Base-by-base conservation (phyloP, 2,888 invertebrate species). In the Agrochola macilenta region DNA sequence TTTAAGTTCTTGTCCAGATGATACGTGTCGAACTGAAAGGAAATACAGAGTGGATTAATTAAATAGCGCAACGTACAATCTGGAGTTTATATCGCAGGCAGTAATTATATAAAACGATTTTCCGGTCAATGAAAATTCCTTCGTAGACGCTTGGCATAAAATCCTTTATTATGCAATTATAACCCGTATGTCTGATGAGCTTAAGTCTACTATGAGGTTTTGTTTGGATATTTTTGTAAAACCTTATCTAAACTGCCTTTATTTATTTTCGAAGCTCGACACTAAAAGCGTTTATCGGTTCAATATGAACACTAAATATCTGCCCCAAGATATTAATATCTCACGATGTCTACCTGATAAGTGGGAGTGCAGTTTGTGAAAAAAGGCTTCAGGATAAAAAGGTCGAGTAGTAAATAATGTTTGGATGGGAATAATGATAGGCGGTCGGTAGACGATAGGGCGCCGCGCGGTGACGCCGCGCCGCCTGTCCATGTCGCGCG, bases 391-490 rank as follows among this genome's bases (percentile, higher is more conserved):
- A 87, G 87, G 88, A 86, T 85, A 85, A 88, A 88, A 88, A 87
- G 84, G 81, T 85, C 64, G 85, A 84, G 83, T 85, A 85, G 87
- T 85, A 89, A 87, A 88, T 87, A 88, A 86, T 85, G 91, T 91
- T 93, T 91, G 91, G 93, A 92, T 92, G 93, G 92, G 89, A 93
- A 92, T 93, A 94, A 93, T 94, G 93, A 93, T 93, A 94, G 94
- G 93, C 93, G 92, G 93, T 77, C 89, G 94, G 95, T 92, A 96
- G 96, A 96, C 96, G 93, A 90, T 88, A 95, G 96, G 96, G 96
- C 96, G 96, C 96, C 96, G 93, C 86, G 90, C 88, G 80, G 88
- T 87, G 94, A 90, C 95, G 95, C 94, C 95, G 94, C 90, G 93
- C 94, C 89, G 94, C 94, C 95, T 94, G 92, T 4, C 85, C 91